These are phyloP conservation scores for Spongilla lacustris DNA, from an alignment of 37 sponge, comb jelly and placozoan species.

Conservation along the genomic window DNA sequence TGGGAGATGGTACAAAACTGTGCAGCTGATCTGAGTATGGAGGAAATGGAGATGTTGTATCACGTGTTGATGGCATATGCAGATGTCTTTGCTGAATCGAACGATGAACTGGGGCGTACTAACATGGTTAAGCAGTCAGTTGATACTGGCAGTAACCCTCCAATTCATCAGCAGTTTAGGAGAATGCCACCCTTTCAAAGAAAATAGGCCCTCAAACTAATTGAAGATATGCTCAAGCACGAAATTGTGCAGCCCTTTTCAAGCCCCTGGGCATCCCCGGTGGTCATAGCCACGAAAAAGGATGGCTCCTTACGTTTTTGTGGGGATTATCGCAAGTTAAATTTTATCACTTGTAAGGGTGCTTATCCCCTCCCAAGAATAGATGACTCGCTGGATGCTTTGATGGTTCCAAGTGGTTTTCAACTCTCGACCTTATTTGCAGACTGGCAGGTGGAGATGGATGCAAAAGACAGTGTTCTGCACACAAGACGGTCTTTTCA, in stretches of 20 bases:
- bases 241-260: conserved; percentile 19
- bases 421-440: not conserved
- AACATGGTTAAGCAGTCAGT: conserved; percentile 2
- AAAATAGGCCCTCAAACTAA: not conserved
- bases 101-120: not conserved
- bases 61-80: not conserved
- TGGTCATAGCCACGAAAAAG: conserved; percentile 23
- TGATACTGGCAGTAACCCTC: conserved; percentile 5
- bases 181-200: not conserved
- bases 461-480: conserved; percentile 11
- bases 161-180: not conserved
- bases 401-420: conserved; percentile 17
- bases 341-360: conserved; percentile 3
- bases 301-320: conserved; percentile 6
- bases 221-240: not conserved
- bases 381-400: conserved; percentile 5
- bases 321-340: conserved; percentile 15
- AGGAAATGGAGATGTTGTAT: conserved; percentile 5
- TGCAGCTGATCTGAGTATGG: too few relatives aligned
- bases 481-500: not conserved
- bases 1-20: too few relatives aligned
- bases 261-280: conserved; percentile 25
- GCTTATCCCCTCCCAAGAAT: conserved; percentile 15
- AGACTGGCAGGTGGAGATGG: conserved; percentile 11
- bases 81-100: not conserved